These are phyloP conservation scores for Magallana ariakensis DNA, from an alignment of 1,140 invertebrate species.

Conservation along the genomic window DNA sequence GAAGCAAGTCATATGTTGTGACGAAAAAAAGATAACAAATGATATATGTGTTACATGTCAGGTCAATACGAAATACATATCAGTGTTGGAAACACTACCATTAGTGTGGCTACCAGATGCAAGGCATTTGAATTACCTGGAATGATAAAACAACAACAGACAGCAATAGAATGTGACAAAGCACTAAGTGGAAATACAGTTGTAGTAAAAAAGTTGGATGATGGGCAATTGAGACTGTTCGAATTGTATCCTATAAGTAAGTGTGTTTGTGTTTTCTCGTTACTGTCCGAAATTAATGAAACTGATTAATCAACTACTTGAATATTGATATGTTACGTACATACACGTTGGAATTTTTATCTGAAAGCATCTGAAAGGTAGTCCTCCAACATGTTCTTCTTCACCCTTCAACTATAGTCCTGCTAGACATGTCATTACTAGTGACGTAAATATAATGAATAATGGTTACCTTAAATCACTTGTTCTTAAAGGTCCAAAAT, in stretches of 20 bases:
- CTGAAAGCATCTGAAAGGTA: too few species aligned
- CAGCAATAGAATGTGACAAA: not conserved
- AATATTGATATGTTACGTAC: not conserved
- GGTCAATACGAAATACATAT: not conserved
- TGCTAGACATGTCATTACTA: too few species aligned
- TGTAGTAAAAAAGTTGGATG: not conserved
- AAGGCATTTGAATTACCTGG: not conserved
- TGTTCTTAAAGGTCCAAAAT: too few species aligned
- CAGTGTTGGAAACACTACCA: not conserved
- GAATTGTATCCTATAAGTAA: conserved; percentile 24
- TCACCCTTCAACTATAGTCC: too few species aligned
- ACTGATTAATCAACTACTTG: not conserved
- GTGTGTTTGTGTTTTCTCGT: not conserved
- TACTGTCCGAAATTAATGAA: not conserved
- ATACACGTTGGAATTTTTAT: not conserved
- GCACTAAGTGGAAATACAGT: not conserved
- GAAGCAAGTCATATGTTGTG: too few species aligned
- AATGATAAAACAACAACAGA: not conserved
- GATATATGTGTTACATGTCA: not conserved
- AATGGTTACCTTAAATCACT: too few species aligned
- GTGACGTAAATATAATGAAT: too few species aligned
- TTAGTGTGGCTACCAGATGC: not conserved
- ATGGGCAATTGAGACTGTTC: not conserved
- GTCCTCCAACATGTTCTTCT: too few species aligned
- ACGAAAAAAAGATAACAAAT: too few species aligned